Conservation (phyloP, 2,888 invertebrate genomes). For the Rhingia rostrata region DNA sequence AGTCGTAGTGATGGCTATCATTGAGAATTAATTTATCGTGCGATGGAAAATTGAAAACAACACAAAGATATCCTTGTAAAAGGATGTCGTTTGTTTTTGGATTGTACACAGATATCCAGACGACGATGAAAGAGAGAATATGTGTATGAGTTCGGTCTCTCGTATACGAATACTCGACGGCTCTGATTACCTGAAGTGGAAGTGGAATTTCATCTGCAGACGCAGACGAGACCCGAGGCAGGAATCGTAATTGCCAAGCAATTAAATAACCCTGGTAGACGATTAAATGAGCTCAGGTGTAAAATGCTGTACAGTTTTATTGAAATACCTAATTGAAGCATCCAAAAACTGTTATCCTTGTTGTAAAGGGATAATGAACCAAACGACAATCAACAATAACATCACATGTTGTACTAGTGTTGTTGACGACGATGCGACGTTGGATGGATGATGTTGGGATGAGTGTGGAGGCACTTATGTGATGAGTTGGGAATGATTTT, state of each 20-base stretch:
- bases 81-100: conserved; percentile 41
- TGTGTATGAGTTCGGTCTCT: background rate
- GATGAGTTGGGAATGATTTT: conserved; percentile 37
- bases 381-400: conserved; percentile 56
- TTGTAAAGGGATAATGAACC: conserved; percentile 56
- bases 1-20: conserved; percentile 58
- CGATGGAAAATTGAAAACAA: conserved; percentile 62
- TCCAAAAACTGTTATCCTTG: conserved; percentile 61
- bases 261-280: conserved; percentile 78
- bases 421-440: conserved; percentile 4
- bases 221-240: conserved; percentile 74
- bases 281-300: conserved; percentile 83
- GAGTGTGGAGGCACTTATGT: background rate
- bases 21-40: conserved; percentile 72
- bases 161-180: background rate
- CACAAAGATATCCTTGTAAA: conserved; percentile 50
- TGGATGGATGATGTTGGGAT: conserved; percentile 1
- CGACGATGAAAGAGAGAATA: background rate
- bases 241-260: conserved; percentile 78
- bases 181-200: conserved; percentile 52
- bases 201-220: conserved; percentile 69
- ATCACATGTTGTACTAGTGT: conserved; percentile 27
- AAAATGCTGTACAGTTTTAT: conserved; percentile 79
- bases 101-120: conserved; percentile 4
- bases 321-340: conserved; percentile 81